Evolutionary conservation across 2,797 vertebrate genomes (phyloP).

Genomic region (Benthosema pterotum): DNA sequence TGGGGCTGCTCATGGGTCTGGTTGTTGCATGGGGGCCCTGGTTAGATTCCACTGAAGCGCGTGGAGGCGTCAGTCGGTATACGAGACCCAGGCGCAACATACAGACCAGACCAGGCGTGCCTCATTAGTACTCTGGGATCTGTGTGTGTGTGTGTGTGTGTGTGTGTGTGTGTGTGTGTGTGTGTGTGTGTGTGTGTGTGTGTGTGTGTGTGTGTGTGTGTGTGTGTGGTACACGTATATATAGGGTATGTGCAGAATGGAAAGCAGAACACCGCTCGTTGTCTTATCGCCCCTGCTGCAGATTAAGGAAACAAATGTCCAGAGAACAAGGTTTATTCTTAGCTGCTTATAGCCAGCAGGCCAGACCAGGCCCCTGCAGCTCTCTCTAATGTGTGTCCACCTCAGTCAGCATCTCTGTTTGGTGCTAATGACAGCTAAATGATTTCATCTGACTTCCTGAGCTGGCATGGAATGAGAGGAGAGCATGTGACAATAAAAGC

Average conservation of each 20-base stretch:
- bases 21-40: conserved; percentile 13
- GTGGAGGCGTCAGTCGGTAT: conserved; percentile 32
- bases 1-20: neutral
- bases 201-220: conserved; percentile 13
- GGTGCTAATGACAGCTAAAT: conserved; percentile 53
- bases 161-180: conserved; percentile 11
- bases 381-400: conserved; percentile 38
- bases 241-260: conserved; percentile 44
- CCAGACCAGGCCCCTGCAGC: too few species aligned
- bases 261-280: conserved; percentile 49
- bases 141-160: conserved; percentile 20
- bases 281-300: conserved; percentile 55
- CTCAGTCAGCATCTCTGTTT: conserved; percentile 52
- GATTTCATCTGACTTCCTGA: conserved; percentile 28
- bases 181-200: conserved; percentile 4
- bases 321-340: conserved; percentile 50
- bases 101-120: conserved; percentile 40
- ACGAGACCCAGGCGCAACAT: conserved; percentile 27
- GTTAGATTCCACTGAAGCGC: conserved; percentile 21
- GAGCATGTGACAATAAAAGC: conserved; percentile 29
- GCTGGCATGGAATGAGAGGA: conserved; percentile 1
- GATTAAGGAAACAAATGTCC: conserved; percentile 44
- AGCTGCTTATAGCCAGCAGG: conserved; percentile 39
- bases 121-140: conserved; percentile 34
- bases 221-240: conserved; percentile 19